phyloP scores from a whole-genome alignment of 2,888 invertebrate genomes.

The Tinea trinotella region DNA sequence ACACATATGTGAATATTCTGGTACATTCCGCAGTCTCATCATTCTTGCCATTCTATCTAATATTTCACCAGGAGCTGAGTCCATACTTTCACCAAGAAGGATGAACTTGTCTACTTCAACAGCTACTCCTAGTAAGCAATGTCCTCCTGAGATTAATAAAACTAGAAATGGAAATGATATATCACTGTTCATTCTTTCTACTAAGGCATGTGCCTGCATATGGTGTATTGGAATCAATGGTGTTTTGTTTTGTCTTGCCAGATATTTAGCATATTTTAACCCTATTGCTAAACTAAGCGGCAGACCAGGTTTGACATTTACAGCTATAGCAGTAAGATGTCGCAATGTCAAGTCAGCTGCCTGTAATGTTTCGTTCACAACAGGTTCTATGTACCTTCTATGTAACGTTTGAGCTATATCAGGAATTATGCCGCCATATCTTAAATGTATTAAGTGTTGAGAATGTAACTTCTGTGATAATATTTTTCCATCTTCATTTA shows the following conservation, averaged over 20 bases:
- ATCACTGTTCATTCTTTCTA: conserved; percentile 81
- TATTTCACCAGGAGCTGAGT: conserved; percentile 94
- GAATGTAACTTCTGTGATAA: conserved; percentile 87
- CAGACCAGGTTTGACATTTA: conserved; percentile 90
- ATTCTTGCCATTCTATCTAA: conserved; percentile 93
- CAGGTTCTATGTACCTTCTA: conserved; percentile 79
- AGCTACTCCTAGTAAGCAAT: conserved; percentile 87
- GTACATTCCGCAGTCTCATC: conserved; percentile 84
- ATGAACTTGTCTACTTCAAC: conserved; percentile 82
- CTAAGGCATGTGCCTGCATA: conserved; percentile 98
- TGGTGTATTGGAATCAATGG: conserved; percentile 98
- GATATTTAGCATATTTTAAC: conserved; percentile 84
- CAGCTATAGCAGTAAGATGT: conserved; percentile 89
- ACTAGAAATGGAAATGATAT: conserved; percentile 91
- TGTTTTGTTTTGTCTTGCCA: conserved; percentile 77
- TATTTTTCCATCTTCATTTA: conserved; percentile 80
- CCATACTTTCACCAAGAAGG: conserved; percentile 84
- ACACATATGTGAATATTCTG: conserved; percentile 79
- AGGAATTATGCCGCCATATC: conserved; percentile 92
- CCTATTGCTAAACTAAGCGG: conserved; percentile 85
- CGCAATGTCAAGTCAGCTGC: conserved; percentile 73
- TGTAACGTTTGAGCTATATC: conserved; percentile 90
- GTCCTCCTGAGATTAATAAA: conserved; percentile 93
- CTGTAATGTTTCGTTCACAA: conserved; percentile 79
- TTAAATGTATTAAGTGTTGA: conserved; percentile 82